These are phyloP conservation scores for Catocala sponsa DNA, from an alignment of 2,888 invertebrate genomes.

Conservation along the genomic window DNA sequence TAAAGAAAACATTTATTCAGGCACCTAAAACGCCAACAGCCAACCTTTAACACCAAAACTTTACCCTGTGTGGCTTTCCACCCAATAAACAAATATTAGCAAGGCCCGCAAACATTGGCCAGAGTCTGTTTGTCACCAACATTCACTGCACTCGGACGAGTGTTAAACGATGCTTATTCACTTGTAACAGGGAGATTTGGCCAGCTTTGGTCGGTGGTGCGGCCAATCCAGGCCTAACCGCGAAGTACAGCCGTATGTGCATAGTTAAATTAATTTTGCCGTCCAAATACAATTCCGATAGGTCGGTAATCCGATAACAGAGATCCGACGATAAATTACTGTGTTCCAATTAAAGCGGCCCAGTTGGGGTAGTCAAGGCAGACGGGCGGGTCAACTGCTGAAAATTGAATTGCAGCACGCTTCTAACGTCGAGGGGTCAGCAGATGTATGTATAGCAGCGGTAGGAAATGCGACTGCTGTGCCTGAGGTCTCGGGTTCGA, in stretches of 20 bases:
- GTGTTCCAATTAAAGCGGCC: constrained; percentile 70
- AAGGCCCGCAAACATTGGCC: constrained; percentile 6
- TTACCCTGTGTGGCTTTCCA: neutral
- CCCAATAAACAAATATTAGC: constrained; percentile 9
- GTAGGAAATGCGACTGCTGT: too few species aligned
- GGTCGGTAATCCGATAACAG: constrained; percentile 72
- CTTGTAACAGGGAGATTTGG: constrained; percentile 6
- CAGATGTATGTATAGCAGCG: too few species aligned
- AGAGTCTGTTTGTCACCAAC: constrained; percentile 1
- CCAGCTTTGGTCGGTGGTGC: constrained; percentile 11
- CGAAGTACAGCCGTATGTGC: constrained; percentile 38
- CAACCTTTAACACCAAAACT: neutral
- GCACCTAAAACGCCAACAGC: neutral
- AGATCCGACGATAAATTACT: constrained; percentile 74
- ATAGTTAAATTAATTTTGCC: constrained; percentile 66
- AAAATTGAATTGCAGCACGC: neutral
- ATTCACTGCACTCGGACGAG: constrained; percentile 3
- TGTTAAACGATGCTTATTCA: constrained; percentile 6
- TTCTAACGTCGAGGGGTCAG: too few species aligned
- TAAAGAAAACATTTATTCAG: constrained; percentile 4
- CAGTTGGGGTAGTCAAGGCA: constrained; percentile 43
- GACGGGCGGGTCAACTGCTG: constrained; percentile 21
- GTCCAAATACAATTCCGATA: constrained; percentile 73
- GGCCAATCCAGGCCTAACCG: constrained; percentile 10
- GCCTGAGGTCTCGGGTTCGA: too few species aligned